phyloP scores from a whole-genome alignment of 1,140 invertebrate species.

The Rhizoglyphus robini region DNA sequence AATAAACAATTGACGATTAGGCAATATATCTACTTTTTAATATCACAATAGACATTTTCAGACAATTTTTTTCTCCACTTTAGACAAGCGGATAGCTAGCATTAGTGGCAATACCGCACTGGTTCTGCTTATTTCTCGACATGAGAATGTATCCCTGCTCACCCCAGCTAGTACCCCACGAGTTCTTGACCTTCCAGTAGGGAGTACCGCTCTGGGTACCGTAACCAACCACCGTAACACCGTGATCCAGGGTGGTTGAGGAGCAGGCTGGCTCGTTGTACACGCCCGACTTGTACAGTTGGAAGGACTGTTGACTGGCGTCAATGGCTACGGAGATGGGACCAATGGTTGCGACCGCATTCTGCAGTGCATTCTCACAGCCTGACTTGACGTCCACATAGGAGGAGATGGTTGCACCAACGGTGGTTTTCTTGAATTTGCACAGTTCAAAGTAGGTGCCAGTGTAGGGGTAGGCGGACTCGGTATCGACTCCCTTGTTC shows the following conservation, averaged over 20 bases:
- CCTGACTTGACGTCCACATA: slow-evolving; percentile 21
- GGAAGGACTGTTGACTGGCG: slow-evolving; percentile 42
- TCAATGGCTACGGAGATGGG: slow-evolving; percentile 51
- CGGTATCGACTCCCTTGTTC: slow-evolving; percentile 49
- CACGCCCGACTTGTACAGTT: slow-evolving; percentile 52
- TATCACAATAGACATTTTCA: too few species aligned
- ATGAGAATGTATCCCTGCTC: slow-evolving; percentile 34
- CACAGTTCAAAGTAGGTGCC: slow-evolving; percentile 40
- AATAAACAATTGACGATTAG: too few species aligned
- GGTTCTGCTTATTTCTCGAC: slow-evolving; percentile 32
- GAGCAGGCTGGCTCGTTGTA: slow-evolving; percentile 54
- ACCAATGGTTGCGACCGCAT: slow-evolving; percentile 42
- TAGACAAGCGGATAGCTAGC: slow-evolving; percentile 33
- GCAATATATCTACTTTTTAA: too few species aligned
- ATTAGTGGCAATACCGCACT: slow-evolving; percentile 34
- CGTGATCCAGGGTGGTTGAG: slow-evolving; percentile 63
- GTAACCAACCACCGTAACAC: slow-evolving; percentile 71
- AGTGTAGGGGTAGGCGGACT: slow-evolving; percentile 35
- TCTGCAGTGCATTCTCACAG: slow-evolving; percentile 34
- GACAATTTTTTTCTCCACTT: too few species aligned
- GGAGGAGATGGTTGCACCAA: slow-evolving; percentile 26
- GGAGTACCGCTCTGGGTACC: slow-evolving; percentile 49
- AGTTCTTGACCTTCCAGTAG: slow-evolving; percentile 75
- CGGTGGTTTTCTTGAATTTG: slow-evolving; percentile 50
- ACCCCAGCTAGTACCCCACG: slow-evolving; percentile 30